A percentile compares a stretch with the other conserved stretches of the same genome.
phyloP scores from a whole-genome alignment of 2,113 vertebrate species.

The Rhineura floridana region DNA sequence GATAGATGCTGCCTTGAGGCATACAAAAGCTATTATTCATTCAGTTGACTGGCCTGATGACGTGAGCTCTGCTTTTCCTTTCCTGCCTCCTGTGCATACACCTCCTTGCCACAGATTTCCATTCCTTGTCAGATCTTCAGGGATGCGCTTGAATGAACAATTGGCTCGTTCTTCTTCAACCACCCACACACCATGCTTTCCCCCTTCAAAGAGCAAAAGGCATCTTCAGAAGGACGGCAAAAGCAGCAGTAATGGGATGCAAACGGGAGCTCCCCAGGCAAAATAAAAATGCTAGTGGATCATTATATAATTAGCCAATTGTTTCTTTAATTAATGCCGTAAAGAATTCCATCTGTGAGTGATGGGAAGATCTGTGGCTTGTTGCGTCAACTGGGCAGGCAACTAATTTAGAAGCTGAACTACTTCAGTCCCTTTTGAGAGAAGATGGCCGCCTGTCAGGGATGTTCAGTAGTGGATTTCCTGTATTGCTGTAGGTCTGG shows the following conservation, averaged over 20 bases:
- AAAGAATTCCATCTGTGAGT: neutral
- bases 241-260: neutral
- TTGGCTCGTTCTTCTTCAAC: neutral
- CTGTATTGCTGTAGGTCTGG: too few species aligned
- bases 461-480: too few species aligned
- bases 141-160: neutral
- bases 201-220: neutral
- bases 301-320: slow-evolving; percentile 17
- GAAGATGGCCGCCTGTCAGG: too few species aligned
- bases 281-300: neutral
- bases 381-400: neutral
- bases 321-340: neutral
- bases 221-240: neutral
- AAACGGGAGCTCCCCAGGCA: neutral
- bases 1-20: slow-evolving; percentile 4
- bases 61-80: neutral
- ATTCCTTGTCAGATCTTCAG: neutral
- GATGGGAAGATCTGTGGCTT: slow-evolving; percentile 16
- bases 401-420: neutral
- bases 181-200: neutral
- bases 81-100: neutral
- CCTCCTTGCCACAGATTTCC: neutral
- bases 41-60: slow-evolving; percentile 14
- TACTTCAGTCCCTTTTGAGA: neutral
- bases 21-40: neutral